Evolutionary conservation across 2,113 vertebrate species (phyloP).

Genomic region (Anseranas semipalmata): DNA sequence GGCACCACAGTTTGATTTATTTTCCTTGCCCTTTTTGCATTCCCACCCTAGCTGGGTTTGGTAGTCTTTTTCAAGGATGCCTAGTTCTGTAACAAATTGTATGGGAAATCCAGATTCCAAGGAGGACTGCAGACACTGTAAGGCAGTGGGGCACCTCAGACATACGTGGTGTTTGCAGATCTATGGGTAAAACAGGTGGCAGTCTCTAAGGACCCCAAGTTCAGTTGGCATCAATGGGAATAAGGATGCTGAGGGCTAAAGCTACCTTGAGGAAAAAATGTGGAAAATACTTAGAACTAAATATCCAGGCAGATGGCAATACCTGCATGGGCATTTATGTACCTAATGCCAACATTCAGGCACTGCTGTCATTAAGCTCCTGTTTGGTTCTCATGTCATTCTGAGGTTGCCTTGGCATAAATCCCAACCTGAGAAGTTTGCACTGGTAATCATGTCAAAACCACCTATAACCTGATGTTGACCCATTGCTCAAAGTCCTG

Average conservation of each 20-base stretch:
- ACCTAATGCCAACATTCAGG: neutral
- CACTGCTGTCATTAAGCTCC: neutral
- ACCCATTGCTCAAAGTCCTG: neutral
- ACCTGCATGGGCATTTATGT: neutral
- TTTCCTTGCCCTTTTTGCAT: neutral
- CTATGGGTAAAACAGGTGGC: neutral
- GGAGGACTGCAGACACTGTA: neutral
- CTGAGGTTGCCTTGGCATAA: neutral
- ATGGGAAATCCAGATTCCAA: neutral
- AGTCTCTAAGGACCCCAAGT: neutral
- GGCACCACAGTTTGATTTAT: neutral
- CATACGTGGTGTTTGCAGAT: neutral
- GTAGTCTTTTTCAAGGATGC: neutral
- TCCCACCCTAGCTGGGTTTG: neutral
- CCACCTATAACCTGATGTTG: no score
- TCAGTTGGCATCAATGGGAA: neutral
- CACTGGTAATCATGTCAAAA: accelerated
- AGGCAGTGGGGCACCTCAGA: neutral
- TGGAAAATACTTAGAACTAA: neutral
- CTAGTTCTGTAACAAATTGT: neutral
- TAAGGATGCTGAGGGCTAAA: neutral
- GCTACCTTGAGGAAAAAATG: neutral
- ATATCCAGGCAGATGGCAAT: neutral
- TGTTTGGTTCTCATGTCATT: neutral
- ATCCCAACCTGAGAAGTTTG: neutral